Evolutionary conservation across 1,140 invertebrate genomes (phyloP), one percentile per base, ranked within the genome.

Genomic region (Arion vulgaris): DNA sequence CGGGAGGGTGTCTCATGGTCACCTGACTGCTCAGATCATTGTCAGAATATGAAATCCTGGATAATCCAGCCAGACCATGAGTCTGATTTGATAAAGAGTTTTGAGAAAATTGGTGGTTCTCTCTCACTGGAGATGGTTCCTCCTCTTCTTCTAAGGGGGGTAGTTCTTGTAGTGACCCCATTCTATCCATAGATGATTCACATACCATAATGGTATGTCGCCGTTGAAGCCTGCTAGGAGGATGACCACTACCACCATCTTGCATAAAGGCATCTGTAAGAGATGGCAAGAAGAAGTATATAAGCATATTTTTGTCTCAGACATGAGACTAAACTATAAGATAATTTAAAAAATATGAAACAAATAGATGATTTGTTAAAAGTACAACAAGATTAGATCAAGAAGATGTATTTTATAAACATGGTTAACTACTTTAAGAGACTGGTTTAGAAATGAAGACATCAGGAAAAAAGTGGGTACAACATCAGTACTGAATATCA

Each of bases 191-290:
- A 32, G 90, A 89, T 13, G 90, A 90, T 74, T 92, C 91, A 82
- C 91, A 92, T 32, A 92, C 89, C 78, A 88, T 91, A 72, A 92
- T 92, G 57, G 91, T 92, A 84, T 93, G 91, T 28, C 91, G 85
- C 45, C 91, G 85, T 81, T 91, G 88, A 1, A 89, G 86, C 34
- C 76, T 85, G 34, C 73, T 74, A 57, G 84, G 81, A 34, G 83
- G 49, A 23, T 38, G 26, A 28, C n/a, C 34, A 23, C 73, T 75
- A 26, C 36, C n/a, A 26, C 36, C n/a, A 32, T 83, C 84, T 41
- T 80, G 80, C 51, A 79, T 28, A 41, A 75, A 49, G 15, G 38
- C 41, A 76, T 87, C 87, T 51, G 80, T 68, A 0, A 83, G 75
- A 72, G 86, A 84, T 87, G 36, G 28, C 17, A 49, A 57, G 53